Percentiles rank a stretch among this genome's conserved stretches.
Conservation (phyloP, 2,113 vertebrate species). For the Capreolus pygargus region DNA sequence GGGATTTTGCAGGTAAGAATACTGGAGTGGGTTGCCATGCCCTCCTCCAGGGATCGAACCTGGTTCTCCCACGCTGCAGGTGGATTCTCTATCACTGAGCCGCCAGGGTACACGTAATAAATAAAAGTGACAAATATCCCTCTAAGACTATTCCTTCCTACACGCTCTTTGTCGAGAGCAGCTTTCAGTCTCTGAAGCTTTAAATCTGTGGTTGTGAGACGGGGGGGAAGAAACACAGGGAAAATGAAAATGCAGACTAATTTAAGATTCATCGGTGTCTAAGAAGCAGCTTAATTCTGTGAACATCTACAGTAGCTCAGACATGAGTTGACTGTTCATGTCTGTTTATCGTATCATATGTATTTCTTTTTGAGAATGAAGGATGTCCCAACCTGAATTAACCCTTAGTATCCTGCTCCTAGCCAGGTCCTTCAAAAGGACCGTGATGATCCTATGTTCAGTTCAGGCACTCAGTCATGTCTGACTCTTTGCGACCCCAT, state of each 20-base stretch:
- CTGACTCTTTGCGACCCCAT: rapidly evolving
- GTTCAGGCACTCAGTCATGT: rapidly evolving
- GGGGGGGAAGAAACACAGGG: neutral
- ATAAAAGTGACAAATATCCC: rapidly evolving
- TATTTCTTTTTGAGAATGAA: neutral
- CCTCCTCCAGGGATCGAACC: neutral
- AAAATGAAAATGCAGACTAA: too few relatives aligned
- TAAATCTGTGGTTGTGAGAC: neutral
- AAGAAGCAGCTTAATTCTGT: neutral
- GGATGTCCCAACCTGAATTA: neutral
- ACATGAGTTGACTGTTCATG: too few relatives aligned
- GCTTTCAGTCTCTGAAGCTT: neutral
- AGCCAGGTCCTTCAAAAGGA: rapidly evolving
- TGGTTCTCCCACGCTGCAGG: neutral
- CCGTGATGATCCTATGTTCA: neutral
- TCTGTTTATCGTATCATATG: rapidly evolving
- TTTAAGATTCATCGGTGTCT: neutral
- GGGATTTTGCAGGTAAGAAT: neutral
- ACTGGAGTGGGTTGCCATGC: neutral
- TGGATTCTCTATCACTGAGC: neutral
- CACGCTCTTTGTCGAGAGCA: neutral
- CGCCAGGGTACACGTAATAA: neutral
- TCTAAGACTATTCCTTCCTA: rapidly evolving
- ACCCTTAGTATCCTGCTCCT: rapidly evolving
- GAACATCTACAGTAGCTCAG: rapidly evolving